Base-by-base conservation (phyloP, 2,888 invertebrate genomes). In the Cephus spinipes region DNA sequence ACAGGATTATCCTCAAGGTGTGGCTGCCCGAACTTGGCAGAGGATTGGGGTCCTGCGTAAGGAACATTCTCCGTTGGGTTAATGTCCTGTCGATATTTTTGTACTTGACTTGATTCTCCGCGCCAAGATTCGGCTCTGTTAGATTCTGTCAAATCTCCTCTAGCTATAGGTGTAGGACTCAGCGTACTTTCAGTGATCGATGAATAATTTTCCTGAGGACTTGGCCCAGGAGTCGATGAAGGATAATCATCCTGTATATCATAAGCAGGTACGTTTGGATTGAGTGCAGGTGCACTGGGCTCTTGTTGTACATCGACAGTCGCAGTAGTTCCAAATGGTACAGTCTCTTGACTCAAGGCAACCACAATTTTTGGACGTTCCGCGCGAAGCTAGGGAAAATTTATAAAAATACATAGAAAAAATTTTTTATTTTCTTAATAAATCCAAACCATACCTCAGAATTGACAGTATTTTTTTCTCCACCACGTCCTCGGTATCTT, bases 1-100 rank as follows among this genome's bases (percentile, higher is more conserved):
- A 89, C 83, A 0, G 89, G 89, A 4, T 83, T 80, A 4, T 83
- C 83, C 12, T 88, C 87, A 0, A 89, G 71, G 23, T 81, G 81
- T 2, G 77, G 73, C 40, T 81, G 83, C 9, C 78, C 77, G 11
- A 81, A 79, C 36, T 79, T 78, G 34, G 40, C 77, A 23, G 79
- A 75, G 23, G 80, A 73, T 78, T 82, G n/a, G 75, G 71, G 34
- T 12, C 75, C 77, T 9, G 77, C 31, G 3, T 81, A 84, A 33
- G 81, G 81, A 12, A 78, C 75, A 36, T 69, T 74, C 9, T 69
- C 35, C 3, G 35, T 68, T 4, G 36, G n/a, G 31, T 69, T 36
- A 35, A 34, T 23, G 0, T 77, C 30, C 32, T 75, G 77, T 40
- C 68, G 74, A 69, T 78, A 79, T 36, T 32, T 33, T 23, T 69